phyloP scores from a whole-genome alignment of 2,113 vertebrate species.

The Bubalus kerabau region DNA sequence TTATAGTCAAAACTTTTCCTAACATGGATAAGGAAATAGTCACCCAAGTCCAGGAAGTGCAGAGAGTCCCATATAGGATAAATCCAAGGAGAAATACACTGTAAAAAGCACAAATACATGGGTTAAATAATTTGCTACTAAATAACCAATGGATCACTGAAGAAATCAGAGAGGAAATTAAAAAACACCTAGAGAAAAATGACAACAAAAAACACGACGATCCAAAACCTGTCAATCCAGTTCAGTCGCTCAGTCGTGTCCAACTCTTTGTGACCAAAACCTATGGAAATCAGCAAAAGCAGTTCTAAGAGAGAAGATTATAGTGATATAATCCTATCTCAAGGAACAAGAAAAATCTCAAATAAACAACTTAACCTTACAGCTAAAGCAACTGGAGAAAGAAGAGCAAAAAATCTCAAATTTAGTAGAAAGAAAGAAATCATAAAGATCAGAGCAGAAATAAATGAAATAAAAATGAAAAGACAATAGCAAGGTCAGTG shows the following conservation, averaged over 20 bases:
- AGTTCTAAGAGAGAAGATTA: background rate
- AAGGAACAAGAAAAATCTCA: background rate
- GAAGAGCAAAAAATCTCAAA: background rate
- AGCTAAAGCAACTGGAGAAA: background rate
- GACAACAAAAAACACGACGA: rapidly evolving
- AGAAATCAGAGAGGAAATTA: background rate
- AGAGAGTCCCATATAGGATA: background rate
- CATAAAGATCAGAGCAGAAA: background rate
- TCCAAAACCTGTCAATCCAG: background rate
- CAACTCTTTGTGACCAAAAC: background rate
- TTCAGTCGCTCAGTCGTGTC: background rate
- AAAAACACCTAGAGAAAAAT: background rate
- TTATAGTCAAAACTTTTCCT: background rate
- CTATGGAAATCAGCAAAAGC: background rate
- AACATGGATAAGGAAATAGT: background rate
- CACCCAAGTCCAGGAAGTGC: background rate
- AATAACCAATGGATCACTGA: background rate
- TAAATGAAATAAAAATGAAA: background rate
- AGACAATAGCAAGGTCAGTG: background rate
- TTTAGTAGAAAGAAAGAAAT: background rate
- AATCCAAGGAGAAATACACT: background rate
- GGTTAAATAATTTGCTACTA: background rate
- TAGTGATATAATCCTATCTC: background rate
- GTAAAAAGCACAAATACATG: background rate
- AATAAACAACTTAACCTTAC: background rate